These are phyloP conservation scores for Nomada goodeniana DNA, from an alignment of 2,888 invertebrate genomes.

Conservation along the genomic window DNA sequence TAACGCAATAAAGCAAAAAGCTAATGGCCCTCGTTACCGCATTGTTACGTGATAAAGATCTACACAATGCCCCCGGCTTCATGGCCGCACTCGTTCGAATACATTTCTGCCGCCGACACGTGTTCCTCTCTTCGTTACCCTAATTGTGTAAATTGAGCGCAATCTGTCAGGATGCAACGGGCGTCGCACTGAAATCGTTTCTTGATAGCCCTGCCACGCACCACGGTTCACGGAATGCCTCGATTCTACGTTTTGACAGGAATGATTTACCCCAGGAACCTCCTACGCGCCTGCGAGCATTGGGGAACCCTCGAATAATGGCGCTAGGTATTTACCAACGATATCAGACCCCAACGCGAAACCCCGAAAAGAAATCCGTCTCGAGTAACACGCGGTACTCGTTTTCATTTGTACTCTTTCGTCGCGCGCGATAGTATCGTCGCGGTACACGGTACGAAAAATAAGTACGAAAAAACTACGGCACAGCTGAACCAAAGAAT, in stretches of 20 bases:
- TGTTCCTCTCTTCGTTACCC: slow-evolving; percentile 65
- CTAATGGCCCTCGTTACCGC: slow-evolving; percentile 72
- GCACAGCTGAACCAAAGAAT: too few species aligned
- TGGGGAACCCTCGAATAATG: neutral
- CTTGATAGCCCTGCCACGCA: slow-evolving; percentile 38
- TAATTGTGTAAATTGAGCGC: slow-evolving; percentile 68
- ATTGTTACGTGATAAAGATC: slow-evolving; percentile 74
- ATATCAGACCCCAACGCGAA: too few species aligned
- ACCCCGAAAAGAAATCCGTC: too few species aligned
- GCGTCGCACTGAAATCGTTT: slow-evolving; percentile 56
- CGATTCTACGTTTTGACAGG: neutral
- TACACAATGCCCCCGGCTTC: slow-evolving; percentile 53
- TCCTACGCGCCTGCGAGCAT: neutral
- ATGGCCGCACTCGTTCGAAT: slow-evolving; percentile 48
- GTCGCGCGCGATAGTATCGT: too few species aligned
- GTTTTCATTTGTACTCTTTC: too few species aligned
- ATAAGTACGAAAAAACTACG: too few species aligned
- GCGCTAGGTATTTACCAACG: too few species aligned
- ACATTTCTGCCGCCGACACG: slow-evolving; percentile 58
- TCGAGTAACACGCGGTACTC: too few species aligned
- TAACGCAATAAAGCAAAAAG: slow-evolving; percentile 73
- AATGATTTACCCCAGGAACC: neutral
- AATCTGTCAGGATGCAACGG: slow-evolving; percentile 64
- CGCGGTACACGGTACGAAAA: too few species aligned
- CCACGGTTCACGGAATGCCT: neutral